A percentile compares a stretch with the other conserved stretches of the same genome.
These are phyloP conservation scores for Paradisaea rubra DNA, from an alignment of 2,113 vertebrate genomes.

Conservation along the genomic window DNA sequence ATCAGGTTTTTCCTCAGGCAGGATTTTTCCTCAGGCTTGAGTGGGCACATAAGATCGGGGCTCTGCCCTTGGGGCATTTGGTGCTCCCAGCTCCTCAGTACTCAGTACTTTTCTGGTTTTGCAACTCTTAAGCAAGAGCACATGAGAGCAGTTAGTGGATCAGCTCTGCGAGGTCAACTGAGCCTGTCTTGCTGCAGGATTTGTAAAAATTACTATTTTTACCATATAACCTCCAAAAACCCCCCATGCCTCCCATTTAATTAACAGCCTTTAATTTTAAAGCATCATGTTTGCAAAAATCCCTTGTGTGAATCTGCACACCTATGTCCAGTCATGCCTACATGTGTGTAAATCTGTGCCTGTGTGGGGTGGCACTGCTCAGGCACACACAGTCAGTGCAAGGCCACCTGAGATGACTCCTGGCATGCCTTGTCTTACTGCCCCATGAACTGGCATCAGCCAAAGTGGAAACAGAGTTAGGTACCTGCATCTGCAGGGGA, in stretches of 20 bases:
- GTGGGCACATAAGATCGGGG: not conserved
- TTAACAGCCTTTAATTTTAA: not conserved
- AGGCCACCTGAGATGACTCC: not conserved
- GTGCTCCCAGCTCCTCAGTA: not conserved
- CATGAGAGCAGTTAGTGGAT: not conserved
- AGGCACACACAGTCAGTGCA: not conserved
- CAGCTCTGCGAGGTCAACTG: not conserved
- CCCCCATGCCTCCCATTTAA: not conserved
- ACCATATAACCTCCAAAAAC: not conserved
- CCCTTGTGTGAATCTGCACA: not conserved
- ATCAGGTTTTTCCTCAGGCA: not conserved
- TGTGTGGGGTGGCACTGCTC: not conserved
- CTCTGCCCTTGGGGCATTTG: not conserved
- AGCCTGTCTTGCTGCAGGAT: not conserved
- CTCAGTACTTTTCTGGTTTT: not conserved
- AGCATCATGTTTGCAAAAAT: not conserved
- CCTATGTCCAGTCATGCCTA: not conserved
- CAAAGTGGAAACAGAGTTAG: not conserved
- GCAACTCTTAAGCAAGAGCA: not conserved
- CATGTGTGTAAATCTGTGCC: accelerated
- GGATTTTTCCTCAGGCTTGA: not conserved
- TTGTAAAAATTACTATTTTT: not conserved
- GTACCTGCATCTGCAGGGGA: not conserved
- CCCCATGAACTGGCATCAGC: not conserved
- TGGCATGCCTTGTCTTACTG: not conserved